Evolutionary conservation across 2,797 vertebrate genomes (phyloP).

Genomic region (Gouania willdenowi): DNA sequence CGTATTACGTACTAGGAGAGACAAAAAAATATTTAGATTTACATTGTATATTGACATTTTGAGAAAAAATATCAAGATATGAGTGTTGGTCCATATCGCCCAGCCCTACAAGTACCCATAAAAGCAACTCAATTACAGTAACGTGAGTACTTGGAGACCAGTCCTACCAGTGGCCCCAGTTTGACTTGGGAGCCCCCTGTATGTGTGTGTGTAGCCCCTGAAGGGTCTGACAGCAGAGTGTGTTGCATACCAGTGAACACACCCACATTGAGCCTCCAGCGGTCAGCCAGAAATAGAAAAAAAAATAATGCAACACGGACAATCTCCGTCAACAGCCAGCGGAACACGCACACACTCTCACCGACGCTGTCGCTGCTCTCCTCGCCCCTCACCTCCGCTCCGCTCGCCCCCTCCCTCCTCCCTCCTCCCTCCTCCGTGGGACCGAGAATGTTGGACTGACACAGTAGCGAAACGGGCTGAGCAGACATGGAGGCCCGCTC

Average conservation of each 20-base stretch:
- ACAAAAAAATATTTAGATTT: no score
- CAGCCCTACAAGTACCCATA: no score
- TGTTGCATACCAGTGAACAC: slow-evolving; percentile 13
- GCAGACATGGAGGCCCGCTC: slow-evolving; percentile 83
- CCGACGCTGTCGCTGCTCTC: slow-evolving; percentile 43
- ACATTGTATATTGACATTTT: no score
- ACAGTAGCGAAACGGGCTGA: slow-evolving; percentile 81
- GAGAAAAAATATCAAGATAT: no score
- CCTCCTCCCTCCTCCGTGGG: slow-evolving; percentile 44
- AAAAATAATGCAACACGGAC: slow-evolving; percentile 8
- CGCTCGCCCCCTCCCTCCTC: slow-evolving; percentile 4
- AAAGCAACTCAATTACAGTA: no score
- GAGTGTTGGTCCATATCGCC: no score
- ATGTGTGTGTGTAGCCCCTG: no score
- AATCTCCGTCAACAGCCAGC: slow-evolving; percentile 42
- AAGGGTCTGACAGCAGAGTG: slow-evolving; percentile 48
- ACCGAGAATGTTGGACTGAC: slow-evolving; percentile 79
- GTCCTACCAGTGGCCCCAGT: no score
- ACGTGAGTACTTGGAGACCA: no score
- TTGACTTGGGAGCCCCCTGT: no score
- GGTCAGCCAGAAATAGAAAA: background rate
- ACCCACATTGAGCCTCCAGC: background rate
- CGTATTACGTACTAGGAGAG: no score
- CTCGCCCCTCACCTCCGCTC: slow-evolving; percentile 9
- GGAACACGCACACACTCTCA: slow-evolving; percentile 45